Base-by-base conservation (phyloP, 2,888 invertebrate genomes). In the Drosophila borborema region DNA sequence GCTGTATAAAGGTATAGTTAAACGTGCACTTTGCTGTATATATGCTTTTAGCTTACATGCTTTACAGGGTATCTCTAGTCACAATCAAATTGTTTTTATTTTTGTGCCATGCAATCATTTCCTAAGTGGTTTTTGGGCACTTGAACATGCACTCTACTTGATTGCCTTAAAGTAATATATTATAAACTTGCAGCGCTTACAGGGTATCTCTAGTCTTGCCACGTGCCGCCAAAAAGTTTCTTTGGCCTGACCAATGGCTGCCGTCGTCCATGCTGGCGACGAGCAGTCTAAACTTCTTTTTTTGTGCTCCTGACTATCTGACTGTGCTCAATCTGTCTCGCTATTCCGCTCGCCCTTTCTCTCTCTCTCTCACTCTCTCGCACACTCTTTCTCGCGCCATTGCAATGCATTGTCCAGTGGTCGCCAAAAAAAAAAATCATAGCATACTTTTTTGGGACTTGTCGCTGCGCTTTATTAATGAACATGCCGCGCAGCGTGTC, bases 401-500 rank as follows among this genome's bases (percentile, higher is more conserved):
- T 23, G 23, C 23, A 23, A 1, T n/a, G n/a, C n/a, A 23, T 23
- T 64, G 85, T 28, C 53, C 38, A 63, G 55, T 12, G 34, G 10
- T 18, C 18, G 18, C 49, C 14, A 43, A 41, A 43, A 36, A 46
- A 60, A 51, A 71, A 79, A 51, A 59, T 14, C 53, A 28, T 72
- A 84, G 82, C 76, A 76, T 74, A 56, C 69, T 77, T 79, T 74
- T 77, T 77, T 60, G 72, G 72, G 61, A 70, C 58, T 69, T 66
- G 74, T 66, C 55, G 66, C 51, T 74, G 75, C 77, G 75, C 77
- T 88, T 80, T 89, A 84, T 84, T 84, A 84, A 84, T 84, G 83
- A 88, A 84, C 80, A 77, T 67, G 66, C 34, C 79, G 68, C 79
- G 87, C 82, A 71, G 67, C 72, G 77, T 86, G 89, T 86, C 86